These are phyloP conservation scores for Notothenia coriiceps DNA, from an alignment of 2,113 vertebrate genomes.

Conservation along the genomic window DNA sequence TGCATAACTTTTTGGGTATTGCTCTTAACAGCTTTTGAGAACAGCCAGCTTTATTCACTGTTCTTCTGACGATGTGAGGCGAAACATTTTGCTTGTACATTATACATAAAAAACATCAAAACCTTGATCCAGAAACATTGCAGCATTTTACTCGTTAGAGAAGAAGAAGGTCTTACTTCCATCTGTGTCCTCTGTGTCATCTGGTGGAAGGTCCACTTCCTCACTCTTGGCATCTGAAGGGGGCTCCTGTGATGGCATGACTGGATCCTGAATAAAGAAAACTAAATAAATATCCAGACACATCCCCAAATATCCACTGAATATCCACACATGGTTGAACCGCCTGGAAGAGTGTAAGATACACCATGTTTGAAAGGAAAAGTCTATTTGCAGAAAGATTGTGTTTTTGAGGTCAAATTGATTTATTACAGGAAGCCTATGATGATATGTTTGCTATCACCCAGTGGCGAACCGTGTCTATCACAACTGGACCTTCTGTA, in stretches of 20 bases:
- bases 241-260: constrained; percentile 98
- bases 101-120: background rate
- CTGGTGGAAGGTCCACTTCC: constrained; percentile 88
- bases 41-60: too few species aligned
- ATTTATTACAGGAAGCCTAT: constrained; percentile 1
- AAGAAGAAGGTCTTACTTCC: constrained; percentile 85
- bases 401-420: constrained; percentile 10
- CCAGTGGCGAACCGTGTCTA: too few species aligned
- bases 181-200: constrained; percentile 90
- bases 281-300: constrained; percentile 6
- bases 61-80: too few species aligned
- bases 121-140: background rate
- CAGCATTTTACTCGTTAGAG: background rate
- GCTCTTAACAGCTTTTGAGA: too few species aligned
- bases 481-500: too few species aligned
- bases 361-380: constrained; percentile 9
- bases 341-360: background rate
- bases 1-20: too few species aligned
- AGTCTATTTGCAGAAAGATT: constrained; percentile 10
- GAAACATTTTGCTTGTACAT: background rate
- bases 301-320: constrained; percentile 5
- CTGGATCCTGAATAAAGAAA: constrained; percentile 90
- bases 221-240: constrained; percentile 89
- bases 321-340: constrained; percentile 1
- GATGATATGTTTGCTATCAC: background rate